Conservation (phyloP, 2,113 vertebrate species). For the Pseudorasbora parva region DNA sequence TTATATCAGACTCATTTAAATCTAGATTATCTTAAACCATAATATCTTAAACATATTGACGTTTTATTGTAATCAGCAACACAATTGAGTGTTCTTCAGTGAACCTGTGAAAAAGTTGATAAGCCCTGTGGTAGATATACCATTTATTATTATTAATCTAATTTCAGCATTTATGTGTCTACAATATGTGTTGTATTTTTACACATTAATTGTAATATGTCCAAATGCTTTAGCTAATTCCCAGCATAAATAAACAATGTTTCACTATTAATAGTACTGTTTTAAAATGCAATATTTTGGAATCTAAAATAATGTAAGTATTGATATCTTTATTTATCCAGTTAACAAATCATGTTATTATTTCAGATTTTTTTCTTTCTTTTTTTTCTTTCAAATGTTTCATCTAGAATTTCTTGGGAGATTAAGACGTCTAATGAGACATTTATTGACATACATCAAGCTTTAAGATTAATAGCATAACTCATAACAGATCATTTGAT, state of each 20-base stretch:
- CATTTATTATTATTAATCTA: slow-evolving; percentile 2
- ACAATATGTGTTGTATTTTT: neutral
- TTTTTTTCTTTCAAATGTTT: neutral
- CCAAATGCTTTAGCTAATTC: neutral
- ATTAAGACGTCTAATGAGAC: neutral
- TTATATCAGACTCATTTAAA: too few relatives aligned
- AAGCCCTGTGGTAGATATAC: neutral
- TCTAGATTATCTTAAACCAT: too few relatives aligned
- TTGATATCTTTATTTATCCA: neutral
- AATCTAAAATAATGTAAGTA: neutral
- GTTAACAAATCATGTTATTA: neutral
- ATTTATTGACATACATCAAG: neutral
- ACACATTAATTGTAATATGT: neutral
- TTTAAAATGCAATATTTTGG: neutral
- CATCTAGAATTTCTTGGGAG: neutral
- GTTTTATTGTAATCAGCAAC: too few relatives aligned
- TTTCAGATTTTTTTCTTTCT: too few relatives aligned
- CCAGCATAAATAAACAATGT: neutral
- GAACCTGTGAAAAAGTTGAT: too few relatives aligned
- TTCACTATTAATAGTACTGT: neutral
- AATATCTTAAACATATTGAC: too few relatives aligned
- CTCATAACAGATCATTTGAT: neutral
- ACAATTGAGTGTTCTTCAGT: too few relatives aligned
- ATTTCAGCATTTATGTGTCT: neutral
- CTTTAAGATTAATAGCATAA: neutral